These are phyloP conservation scores for Andricus curvator DNA, from an alignment of 2,888 invertebrate genomes.

Conservation along the genomic window DNA sequence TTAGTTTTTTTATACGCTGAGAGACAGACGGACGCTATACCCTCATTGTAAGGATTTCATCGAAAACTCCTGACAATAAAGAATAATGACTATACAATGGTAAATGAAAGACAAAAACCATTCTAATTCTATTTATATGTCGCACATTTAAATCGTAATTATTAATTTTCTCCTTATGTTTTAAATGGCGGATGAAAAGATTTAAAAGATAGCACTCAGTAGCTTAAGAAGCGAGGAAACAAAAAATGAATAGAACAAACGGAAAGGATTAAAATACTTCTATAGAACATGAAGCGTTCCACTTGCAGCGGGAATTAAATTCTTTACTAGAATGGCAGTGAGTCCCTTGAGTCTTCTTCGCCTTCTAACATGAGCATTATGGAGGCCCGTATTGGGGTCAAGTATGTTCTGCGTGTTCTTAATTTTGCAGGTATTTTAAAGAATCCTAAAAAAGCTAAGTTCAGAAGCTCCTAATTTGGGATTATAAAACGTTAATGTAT, in stretches of 20 bases:
- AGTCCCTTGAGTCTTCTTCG: slow-evolving; percentile 46
- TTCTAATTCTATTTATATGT: neutral
- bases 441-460: neutral
- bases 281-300: slow-evolving; percentile 27
- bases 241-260: slow-evolving; percentile 36
- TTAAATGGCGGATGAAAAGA: neutral
- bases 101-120: neutral
- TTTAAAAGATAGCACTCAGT: neutral
- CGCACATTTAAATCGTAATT: neutral
- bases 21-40: no score
- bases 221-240: slow-evolving; percentile 41
- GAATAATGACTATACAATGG: neutral
- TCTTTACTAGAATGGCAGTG: slow-evolving; percentile 58
- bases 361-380: slow-evolving; percentile 13
- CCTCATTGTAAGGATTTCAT: no score
- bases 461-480: neutral
- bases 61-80: no score
- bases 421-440: slow-evolving; percentile 8
- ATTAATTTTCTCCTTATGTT: neutral
- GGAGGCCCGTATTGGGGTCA: slow-evolving; percentile 6
- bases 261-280: slow-evolving; percentile 35
- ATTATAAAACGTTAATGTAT: neutral
- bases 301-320: slow-evolving; percentile 61
- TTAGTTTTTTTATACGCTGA: no score
- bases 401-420: slow-evolving; percentile 24